Evolutionary conservation across 2,113 vertebrate genomes (phyloP).

Genomic region (Clarias gariepinus): DNA sequence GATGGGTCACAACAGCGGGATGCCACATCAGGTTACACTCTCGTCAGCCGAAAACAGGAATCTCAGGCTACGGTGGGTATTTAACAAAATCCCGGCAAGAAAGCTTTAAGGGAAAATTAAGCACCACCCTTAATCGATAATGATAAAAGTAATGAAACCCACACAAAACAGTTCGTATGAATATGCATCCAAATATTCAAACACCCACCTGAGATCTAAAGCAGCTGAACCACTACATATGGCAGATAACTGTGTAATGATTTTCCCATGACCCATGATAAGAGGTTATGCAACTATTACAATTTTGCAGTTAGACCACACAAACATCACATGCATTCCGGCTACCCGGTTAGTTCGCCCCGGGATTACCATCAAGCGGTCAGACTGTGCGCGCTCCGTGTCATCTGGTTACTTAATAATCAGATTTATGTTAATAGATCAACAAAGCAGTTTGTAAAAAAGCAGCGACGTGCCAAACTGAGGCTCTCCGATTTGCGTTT

Average conservation of each 20-base stretch:
- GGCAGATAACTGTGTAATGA: background rate
- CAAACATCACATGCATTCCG: background rate
- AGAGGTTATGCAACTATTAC: background rate
- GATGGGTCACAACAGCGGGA: background rate
- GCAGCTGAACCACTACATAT: background rate
- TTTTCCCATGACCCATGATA: background rate
- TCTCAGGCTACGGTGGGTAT: no score
- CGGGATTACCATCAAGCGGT: background rate
- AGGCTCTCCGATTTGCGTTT: background rate
- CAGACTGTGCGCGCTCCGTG: background rate
- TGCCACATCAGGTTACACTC: background rate
- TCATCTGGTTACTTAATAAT: constrained; percentile 5
- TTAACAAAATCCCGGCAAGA: background rate
- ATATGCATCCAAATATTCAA: background rate
- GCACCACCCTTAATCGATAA: background rate
- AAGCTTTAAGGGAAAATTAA: background rate
- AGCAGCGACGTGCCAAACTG: background rate
- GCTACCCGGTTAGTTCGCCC: background rate
- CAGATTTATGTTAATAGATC: background rate
- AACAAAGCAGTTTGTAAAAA: background rate
- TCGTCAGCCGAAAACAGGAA: no score
- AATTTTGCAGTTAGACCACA: background rate
- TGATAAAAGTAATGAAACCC: background rate
- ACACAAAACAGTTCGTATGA: no score
- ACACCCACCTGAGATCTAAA: background rate